Base-by-base conservation (phyloP, 2,888 invertebrate genomes). In the Neuroscelio doddi region DNA sequence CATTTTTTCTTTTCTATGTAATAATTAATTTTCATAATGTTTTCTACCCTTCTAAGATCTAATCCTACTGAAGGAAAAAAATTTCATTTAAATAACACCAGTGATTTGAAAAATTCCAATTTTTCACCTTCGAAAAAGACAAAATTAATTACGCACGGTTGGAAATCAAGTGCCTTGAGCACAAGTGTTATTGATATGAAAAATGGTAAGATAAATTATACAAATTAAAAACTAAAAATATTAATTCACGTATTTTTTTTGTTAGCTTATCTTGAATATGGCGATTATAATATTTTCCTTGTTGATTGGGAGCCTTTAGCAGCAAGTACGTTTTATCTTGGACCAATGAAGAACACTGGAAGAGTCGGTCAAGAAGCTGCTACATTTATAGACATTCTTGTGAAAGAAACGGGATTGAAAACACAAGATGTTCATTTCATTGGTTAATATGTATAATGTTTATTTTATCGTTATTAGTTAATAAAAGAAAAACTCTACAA, bases 111-210 rank as follows among this genome's bases (percentile, higher is more conserved):
- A 8, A 57, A 62, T 4, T 83, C 82, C 1, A 55, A 64, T 24
- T 83, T 82, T 56, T 70, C 77, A n/a, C 46, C 82, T 8, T 71
- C 72, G 1, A 74, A 73, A 16, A 70, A 72, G 44, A 86, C 86
- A 0, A 85, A 86, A 68, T 73, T 86, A 7, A 79, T 87, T 29
- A 84, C 87, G 16, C 87, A 87, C 52, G 87, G 87, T n/a, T 87
- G 86, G 85, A 85, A 86, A 46, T 85, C 86, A 1, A 85, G 83
- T 53, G 81, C 82, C 27, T 78, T 77, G 29, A 83, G 84, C 30
- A 74, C 79, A 3, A 85, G 85, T 71, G 79, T 83, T 29, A 29
- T 73, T 10, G 69, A 80, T 1, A 75, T 86, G 70, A 86, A 83
- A 77, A 73, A 83, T 53, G 83, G 84, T 83, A 74, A 50, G 26